These are phyloP conservation scores for Oncorhynchus mykiss DNA, from an alignment of 2,113 vertebrate species.

Conservation along the genomic window DNA sequence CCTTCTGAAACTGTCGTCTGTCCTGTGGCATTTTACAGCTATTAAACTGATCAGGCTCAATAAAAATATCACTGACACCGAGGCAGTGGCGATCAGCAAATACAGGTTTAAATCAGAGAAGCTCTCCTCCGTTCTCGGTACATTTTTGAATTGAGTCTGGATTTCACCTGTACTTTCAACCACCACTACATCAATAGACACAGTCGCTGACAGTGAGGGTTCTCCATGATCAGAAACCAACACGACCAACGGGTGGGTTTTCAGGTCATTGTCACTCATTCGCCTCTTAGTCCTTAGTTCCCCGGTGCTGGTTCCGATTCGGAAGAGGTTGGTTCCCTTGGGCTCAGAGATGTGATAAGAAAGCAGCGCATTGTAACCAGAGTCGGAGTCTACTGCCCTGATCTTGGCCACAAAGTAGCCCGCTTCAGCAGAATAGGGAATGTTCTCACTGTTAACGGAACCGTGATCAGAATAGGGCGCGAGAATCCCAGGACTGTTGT, in stretches of 20 bases:
- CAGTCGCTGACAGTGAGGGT: constrained; percentile 68
- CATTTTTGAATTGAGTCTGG: constrained; percentile 68
- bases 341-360: constrained; percentile 34
- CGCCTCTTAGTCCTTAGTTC: constrained; percentile 45
- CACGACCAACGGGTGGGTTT: constrained; percentile 72
- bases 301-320: constrained; percentile 36
- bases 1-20: constrained; percentile 5
- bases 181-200: constrained; percentile 68
- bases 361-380: constrained; percentile 42
- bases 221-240: constrained; percentile 74
- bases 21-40: constrained; percentile 33
- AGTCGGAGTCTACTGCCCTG: constrained; percentile 39
- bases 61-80: constrained; percentile 69
- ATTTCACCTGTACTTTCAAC: constrained; percentile 50
- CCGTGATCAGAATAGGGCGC: constrained; percentile 71
- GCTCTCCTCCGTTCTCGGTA: constrained; percentile 34
- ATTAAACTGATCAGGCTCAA: constrained; percentile 32
- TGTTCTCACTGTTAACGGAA: constrained; percentile 66
- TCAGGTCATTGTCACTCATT: constrained; percentile 69
- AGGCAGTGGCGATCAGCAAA: constrained; percentile 67
- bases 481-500: constrained; percentile 69
- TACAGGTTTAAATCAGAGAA: constrained; percentile 68
- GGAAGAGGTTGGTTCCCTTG: constrained; percentile 34
- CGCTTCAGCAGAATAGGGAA: constrained; percentile 75
- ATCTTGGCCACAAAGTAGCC: constrained; percentile 61